These are phyloP conservation scores for Caenorhabditis macrosperma DNA, from an alignment of 2,888 invertebrate genomes.

Conservation along the genomic window DNA sequence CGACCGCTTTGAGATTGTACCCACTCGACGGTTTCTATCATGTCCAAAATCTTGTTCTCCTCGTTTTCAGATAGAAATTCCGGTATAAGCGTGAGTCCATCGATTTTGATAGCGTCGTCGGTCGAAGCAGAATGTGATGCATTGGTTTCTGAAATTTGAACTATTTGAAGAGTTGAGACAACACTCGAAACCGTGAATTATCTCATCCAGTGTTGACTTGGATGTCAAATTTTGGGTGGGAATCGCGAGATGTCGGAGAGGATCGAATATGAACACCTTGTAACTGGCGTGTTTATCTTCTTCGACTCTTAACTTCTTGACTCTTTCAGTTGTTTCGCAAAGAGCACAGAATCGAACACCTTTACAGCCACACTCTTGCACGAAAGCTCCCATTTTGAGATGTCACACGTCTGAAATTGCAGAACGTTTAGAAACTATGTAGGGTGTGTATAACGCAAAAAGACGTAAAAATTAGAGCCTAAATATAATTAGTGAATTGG, in stretches of 20 bases:
- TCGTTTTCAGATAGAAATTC: slow-evolving; percentile 88
- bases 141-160: slow-evolving; percentile 27
- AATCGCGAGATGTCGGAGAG: slow-evolving; percentile 40
- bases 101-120: slow-evolving; percentile 58
- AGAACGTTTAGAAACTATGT: too few species aligned
- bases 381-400: slow-evolving; percentile 32
- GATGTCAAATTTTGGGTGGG: slow-evolving; percentile 48
- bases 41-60: slow-evolving; percentile 84
- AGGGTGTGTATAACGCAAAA: neutral
- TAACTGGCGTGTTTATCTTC: slow-evolving; percentile 60
- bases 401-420: slow-evolving; percentile 10
- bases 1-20: slow-evolving; percentile 92
- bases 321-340: slow-evolving; percentile 86
- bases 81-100: slow-evolving; percentile 80
- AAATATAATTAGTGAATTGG: too few species aligned
- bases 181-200: slow-evolving; percentile 61
- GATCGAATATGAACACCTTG: slow-evolving; percentile 63
- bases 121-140: slow-evolving; percentile 18
- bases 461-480: neutral
- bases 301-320: slow-evolving; percentile 70
- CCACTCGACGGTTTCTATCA: slow-evolving; percentile 90
- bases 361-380: slow-evolving; percentile 89
- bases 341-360: slow-evolving; percentile 91
- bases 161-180: too few species aligned
- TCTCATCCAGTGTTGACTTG: slow-evolving; percentile 62